phyloP scores from a whole-genome alignment of 37 sponge, comb jelly and placozoan species.

The Oopsacas minuta region DNA sequence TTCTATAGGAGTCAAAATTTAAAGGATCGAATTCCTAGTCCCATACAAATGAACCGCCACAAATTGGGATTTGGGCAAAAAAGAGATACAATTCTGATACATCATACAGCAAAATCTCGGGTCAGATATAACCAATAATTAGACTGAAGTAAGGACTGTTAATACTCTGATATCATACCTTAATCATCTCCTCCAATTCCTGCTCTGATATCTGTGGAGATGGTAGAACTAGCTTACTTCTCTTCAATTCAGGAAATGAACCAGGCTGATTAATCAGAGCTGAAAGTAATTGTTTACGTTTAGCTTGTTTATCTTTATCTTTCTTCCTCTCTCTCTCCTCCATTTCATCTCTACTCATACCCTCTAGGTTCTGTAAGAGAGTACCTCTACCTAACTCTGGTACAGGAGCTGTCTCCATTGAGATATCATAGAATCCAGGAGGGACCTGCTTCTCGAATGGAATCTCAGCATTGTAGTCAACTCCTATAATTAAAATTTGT shows the following conservation, averaged over 20 bases:
- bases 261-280: conserved; percentile 32
- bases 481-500: too few relatives aligned
- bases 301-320: conserved; percentile 72
- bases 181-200: conserved; percentile 72
- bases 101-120: too few relatives aligned
- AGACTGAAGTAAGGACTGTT: not conserved
- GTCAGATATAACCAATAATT: too few relatives aligned
- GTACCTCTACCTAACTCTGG: conserved; percentile 49
- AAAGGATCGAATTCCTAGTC: too few relatives aligned
- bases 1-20: too few relatives aligned
- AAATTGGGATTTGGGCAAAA: too few relatives aligned
- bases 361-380: conserved; percentile 64
- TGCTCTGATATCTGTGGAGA: conserved; percentile 88
- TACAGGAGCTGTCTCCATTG: conserved; percentile 35
- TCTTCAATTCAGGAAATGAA: conserved; percentile 38
- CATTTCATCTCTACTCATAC: conserved; percentile 50
- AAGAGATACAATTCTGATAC: too few relatives aligned
- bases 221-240: conserved; percentile 90
- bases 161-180: not conserved
- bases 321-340: conserved; percentile 67
- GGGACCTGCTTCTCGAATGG: conserved; percentile 95
- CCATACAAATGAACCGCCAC: too few relatives aligned
- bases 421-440: conserved; percentile 78
- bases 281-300: conserved; percentile 67
- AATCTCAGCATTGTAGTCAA: conserved; percentile 84